Base-by-base conservation (phyloP, 2,113 vertebrate species). In the Tyto alba region DNA sequence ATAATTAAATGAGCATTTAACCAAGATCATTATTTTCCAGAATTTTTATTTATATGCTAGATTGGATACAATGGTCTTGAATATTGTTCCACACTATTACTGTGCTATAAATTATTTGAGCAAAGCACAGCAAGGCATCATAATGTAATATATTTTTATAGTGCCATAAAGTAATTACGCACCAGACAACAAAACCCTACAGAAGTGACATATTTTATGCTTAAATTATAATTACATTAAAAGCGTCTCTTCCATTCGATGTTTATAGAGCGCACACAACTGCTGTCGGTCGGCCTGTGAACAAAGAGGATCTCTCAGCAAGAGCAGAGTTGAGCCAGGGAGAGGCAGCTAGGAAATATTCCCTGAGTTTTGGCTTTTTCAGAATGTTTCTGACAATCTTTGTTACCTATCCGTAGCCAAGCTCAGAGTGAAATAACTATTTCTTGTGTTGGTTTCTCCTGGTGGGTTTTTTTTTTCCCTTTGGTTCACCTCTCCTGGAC, bases 181-280 rank as follows among this genome's bases (percentile, higher is more conserved):
- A 78, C 23, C 12, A 95, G 95, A 96, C 93, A 62, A 88, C 56
- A 93, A 90, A 93, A 96, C 86, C 95, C 64, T 81, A 48, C 76
- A 83, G 56, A 95, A 96, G 93, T 82, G 91, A 95, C 96, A 74
- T 94, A 94, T 95, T 97, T 97, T 92, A 97, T 95, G 73, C 93
- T 95, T 96, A 96, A 95, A 96, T 96, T 95, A 92, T 95, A 97
- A 98, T 97, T 95, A 94, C 96, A 93, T 97, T 92, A 57, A 92
- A 94, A 96, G 83, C 40, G 21, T 79, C 95, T 91, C 95, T 93
- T 89, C 84, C 90, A 62, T 86, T 94, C 27, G 3, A 59, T 26
- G 94, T 89, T 87, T 95, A 91, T 59, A 47, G 95, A 90, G 81
- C 11, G 2, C 78, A 72, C 34, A 78, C 17, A 52, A 66, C 69